Percentiles rank a stretch among this genome's conserved stretches.
Conservation (phyloP, 2,113 vertebrate species). For the Prolemur simus region DNA sequence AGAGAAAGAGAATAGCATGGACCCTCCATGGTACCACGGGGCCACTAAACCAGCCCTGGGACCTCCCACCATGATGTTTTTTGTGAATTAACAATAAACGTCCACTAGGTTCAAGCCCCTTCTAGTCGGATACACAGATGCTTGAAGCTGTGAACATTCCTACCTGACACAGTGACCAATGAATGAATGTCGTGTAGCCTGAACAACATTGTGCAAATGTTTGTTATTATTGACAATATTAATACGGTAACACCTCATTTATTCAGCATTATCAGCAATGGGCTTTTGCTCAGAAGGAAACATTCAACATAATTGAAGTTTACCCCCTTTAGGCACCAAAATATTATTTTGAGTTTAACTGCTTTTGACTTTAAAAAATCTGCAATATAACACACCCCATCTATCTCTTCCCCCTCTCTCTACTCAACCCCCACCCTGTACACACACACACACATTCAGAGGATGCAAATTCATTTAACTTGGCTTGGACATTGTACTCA, state of each 20-base stretch:
- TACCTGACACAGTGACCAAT: neutral
- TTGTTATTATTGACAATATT: constrained; percentile 53
- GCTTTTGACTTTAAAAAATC: neutral
- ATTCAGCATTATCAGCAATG: constrained; percentile 29
- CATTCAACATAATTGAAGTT: constrained; percentile 67
- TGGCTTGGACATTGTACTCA: neutral
- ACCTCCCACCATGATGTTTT: neutral
- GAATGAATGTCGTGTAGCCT: neutral
- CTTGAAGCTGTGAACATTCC: neutral
- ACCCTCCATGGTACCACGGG: neutral
- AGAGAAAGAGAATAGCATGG: neutral
- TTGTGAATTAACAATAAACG: neutral
- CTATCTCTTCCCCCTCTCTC: neutral
- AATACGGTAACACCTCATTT: constrained; percentile 58
- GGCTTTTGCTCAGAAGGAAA: constrained; percentile 61
- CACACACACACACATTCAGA: neutral
- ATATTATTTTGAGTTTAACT: constrained; percentile 52
- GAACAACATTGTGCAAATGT: constrained; percentile 19
- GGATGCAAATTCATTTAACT: neutral
- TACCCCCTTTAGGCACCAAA: constrained; percentile 49
- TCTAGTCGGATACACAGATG: neutral
- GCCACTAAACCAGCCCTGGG: neutral
- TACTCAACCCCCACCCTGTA: neutral
- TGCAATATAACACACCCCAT: neutral
- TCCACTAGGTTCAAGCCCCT: neutral